Evolutionary conservation across 2,113 vertebrate genomes (phyloP).

Genomic region (Hylia prasina): DNA sequence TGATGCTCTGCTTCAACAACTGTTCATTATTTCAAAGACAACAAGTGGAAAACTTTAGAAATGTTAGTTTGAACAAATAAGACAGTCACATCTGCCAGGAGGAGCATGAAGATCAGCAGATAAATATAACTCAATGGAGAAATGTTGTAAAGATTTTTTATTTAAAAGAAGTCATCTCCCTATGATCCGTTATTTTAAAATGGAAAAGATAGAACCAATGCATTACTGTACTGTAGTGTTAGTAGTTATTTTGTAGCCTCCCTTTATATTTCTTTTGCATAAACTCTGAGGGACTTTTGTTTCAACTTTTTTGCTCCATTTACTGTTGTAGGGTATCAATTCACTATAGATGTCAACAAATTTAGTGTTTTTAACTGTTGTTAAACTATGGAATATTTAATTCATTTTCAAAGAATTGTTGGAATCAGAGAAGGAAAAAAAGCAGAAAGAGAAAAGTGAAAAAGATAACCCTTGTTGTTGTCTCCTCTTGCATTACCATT

Average conservation of each 20-base stretch:
- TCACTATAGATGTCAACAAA: not conserved
- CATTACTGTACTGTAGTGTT: not conserved
- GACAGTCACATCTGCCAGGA: not conserved
- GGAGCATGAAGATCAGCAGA: not conserved
- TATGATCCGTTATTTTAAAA: not conserved
- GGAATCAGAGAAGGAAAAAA: not conserved
- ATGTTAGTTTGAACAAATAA: not conserved
- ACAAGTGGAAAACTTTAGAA: not conserved
- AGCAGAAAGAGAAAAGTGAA: not conserved
- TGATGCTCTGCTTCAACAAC: not conserved
- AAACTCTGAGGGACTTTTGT: not conserved
- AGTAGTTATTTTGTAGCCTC: not conserved
- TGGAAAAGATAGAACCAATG: not conserved
- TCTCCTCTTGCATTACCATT: not conserved
- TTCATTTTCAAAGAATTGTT: not conserved
- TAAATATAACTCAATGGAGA: not conserved
- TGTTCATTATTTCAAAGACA: constrained; percentile 4
- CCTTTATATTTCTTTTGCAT: not conserved
- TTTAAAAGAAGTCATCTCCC: not conserved
- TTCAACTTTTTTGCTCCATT: not conserved
- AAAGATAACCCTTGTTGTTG: not conserved
- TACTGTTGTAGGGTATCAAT: not conserved
- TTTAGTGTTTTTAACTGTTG: not conserved
- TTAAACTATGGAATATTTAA: not conserved
- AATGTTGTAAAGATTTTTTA: not conserved